phyloP scores from a whole-genome alignment of 2,888 invertebrate genomes.

The Ophioninae sp. region DNA sequence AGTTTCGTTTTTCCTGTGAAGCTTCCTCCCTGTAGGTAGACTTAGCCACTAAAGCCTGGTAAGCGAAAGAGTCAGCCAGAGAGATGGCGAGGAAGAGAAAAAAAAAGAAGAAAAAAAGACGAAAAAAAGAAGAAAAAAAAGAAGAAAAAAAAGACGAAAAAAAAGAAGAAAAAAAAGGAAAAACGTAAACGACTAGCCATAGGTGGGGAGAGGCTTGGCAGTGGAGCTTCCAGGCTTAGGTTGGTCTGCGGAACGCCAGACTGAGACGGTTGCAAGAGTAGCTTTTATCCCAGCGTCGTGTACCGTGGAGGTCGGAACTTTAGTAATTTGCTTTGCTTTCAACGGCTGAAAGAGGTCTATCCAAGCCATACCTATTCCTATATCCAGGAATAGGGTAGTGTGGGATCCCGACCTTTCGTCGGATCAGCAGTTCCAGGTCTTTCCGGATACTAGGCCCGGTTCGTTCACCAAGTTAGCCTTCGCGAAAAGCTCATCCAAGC shows the following conservation, averaged over 20 bases:
- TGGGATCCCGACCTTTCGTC: slow-evolving; percentile 29
- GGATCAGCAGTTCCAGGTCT: slow-evolving; percentile 41
- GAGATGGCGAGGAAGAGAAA: background rate
- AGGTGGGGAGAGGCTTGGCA: slow-evolving; percentile 13
- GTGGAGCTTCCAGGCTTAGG: slow-evolving; percentile 58
- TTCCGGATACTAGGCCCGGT: background rate
- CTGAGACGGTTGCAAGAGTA: slow-evolving; percentile 47
- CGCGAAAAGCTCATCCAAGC: slow-evolving; percentile 55
- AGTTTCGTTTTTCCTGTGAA: slow-evolving; percentile 35
- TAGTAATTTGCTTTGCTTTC: slow-evolving; percentile 70
- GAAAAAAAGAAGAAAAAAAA: too few species aligned
- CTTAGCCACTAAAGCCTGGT: slow-evolving; percentile 10
- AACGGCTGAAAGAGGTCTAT: slow-evolving; percentile 67
- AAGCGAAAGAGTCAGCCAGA: background rate
- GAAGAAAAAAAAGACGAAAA: too few species aligned
- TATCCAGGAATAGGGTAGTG: background rate
- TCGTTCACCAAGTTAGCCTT: slow-evolving; percentile 10
- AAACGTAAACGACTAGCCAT: slow-evolving; percentile 31
- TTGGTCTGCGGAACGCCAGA: slow-evolving; percentile 29
- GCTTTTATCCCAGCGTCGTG: slow-evolving; percentile 65
- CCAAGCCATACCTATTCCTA: slow-evolving; percentile 37
- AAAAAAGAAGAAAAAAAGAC: too few species aligned
- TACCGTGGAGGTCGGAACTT: slow-evolving; percentile 61
- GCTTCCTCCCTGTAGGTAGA: background rate
- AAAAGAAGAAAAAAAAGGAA: too few species aligned